Evolutionary conservation across 2,797 vertebrate species (phyloP), one percentile per base, ranked within the genome.

Genomic region (Dallia pectoralis): DNA sequence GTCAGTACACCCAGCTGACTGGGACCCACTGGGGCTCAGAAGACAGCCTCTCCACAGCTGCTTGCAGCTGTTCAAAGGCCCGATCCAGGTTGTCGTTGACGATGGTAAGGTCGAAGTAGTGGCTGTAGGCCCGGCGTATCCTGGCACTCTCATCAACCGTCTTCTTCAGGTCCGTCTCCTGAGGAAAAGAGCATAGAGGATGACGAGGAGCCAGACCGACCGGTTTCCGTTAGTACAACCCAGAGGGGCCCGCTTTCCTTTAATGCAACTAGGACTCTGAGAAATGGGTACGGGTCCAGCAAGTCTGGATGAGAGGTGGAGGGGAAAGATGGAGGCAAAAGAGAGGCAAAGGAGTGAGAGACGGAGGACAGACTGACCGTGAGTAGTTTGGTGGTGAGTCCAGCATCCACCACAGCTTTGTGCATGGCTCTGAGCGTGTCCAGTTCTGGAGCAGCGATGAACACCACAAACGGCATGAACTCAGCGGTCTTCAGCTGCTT

Each of bases 401-500:
- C 97, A 73, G 98, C 97, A 81, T 99, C 96, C 70, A 99, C 92
- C 78, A 98, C 97, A 65, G 98, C 97, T 90, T 97, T 97, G 92
- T 99, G 97, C 98, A 99, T 99, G 59, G 94, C 94, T 85, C 97
- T 94, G 70, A 99, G 75, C 0, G 95, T 99, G 78, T 98, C 97
- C 76, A 98, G 83, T 77, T 98, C 97, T 1, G 98, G 98, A 86
- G 98, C 96, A 79, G 97, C 97, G 75, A 99, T 98, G 74, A 98
- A 99, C 65, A 98, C 98, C 70, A 99, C 97, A 9, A 98, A 99
- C 14, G 98, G 97, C 96, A 99, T 98, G 81, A 99, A 99, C 89
- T 99, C 97, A 0, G 97, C 94, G 6, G 97, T 99, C 90, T 96
- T 94, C 86, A 99, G 86, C 73, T 98, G 91, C 91, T 99, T 99